Percentiles rank a stretch among this genome's conserved stretches.
phyloP scores from a whole-genome alignment of 1,140 invertebrate genomes.

The Epicauta chinensis region DNA sequence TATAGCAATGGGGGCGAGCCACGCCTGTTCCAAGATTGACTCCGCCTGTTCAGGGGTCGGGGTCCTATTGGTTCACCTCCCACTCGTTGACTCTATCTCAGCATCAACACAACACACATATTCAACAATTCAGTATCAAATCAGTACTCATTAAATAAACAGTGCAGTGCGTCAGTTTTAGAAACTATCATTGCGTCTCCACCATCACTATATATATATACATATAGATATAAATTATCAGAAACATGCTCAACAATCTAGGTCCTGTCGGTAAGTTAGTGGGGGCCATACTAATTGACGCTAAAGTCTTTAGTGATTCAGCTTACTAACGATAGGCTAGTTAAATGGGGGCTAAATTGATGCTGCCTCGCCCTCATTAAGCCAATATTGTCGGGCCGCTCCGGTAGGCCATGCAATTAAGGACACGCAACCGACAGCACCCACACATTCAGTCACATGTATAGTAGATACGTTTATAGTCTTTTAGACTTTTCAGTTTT shows the following conservation, averaged over 20 bases:
- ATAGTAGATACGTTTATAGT: constrained; percentile 23
- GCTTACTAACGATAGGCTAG: constrained; percentile 43
- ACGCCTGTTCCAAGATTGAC: constrained; percentile 15
- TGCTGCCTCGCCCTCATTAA: constrained; percentile 44
- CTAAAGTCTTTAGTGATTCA: constrained; percentile 42
- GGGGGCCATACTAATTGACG: constrained; percentile 41
- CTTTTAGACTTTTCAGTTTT: constrained; percentile 10
- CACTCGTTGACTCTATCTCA: constrained; percentile 28
- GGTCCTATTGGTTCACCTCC: constrained; percentile 32
- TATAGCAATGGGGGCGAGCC: constrained; percentile 29
- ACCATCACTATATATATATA: constrained; percentile 8
- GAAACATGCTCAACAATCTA: constrained; percentile 42
- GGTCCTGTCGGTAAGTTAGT: constrained; percentile 42
- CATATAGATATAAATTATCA: constrained; percentile 2
- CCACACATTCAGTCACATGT: constrained; percentile 7
- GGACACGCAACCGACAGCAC: too few species aligned
- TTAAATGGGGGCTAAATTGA: constrained; percentile 44
- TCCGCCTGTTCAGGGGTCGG: constrained; percentile 30
- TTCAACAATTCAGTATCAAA: constrained; percentile 45
- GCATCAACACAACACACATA: constrained; percentile 35
- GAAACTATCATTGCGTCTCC: constrained; percentile 15
- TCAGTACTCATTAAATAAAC: constrained; percentile 47
- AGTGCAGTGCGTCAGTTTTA: constrained; percentile 42
- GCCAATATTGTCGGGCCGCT: constrained; percentile 38
- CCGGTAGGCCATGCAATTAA: constrained; percentile 41